phyloP scores from a whole-genome alignment of 2,888 invertebrate genomes.

The Polyploca ridens region DNA sequence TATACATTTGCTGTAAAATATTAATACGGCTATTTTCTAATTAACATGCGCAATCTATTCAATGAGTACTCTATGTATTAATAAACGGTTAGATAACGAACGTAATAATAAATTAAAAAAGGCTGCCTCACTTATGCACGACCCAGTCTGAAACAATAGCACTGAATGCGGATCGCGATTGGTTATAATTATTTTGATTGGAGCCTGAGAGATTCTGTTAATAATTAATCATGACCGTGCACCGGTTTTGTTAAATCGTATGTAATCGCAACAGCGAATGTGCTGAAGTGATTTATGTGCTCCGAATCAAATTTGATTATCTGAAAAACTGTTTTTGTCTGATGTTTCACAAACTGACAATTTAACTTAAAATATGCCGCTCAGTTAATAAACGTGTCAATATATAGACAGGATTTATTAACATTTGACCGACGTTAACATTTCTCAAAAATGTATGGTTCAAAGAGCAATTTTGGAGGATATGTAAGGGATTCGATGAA shows the following conservation, averaged over 20 bases:
- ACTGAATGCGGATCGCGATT: conserved; percentile 45
- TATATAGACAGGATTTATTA: conserved; percentile 58
- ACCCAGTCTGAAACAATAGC: conserved; percentile 28
- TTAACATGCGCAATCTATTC: background rate
- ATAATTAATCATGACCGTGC: conserved; percentile 72
- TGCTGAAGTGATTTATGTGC: conserved; percentile 79
- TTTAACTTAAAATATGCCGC: conserved; percentile 42
- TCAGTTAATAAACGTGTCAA: conserved; percentile 60
- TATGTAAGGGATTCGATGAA: conserved; percentile 17
- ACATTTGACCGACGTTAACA: conserved; percentile 48
- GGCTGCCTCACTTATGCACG: conserved; percentile 16
- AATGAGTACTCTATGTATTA: conserved; percentile 6
- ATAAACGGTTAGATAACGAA: conserved; percentile 10
- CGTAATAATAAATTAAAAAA: conserved; percentile 22
- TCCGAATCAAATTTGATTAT: conserved; percentile 75
- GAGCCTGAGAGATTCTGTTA: conserved; percentile 46
- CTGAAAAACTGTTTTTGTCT: conserved; percentile 49
- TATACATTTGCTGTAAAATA: too few relatives aligned
- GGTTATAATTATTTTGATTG: conserved; percentile 68
- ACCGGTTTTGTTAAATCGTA: conserved; percentile 64
- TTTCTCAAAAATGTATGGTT: conserved; percentile 1
- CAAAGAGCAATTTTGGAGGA: background rate
- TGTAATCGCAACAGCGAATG: conserved; percentile 70
- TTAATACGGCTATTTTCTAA: background rate
- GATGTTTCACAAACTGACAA: conserved; percentile 37